A percentile compares a stretch with the other conserved stretches of the same genome.
These are phyloP conservation scores for Ramphastos sulfuratus DNA, from an alignment of 2,113 vertebrate genomes.

Conservation along the genomic window DNA sequence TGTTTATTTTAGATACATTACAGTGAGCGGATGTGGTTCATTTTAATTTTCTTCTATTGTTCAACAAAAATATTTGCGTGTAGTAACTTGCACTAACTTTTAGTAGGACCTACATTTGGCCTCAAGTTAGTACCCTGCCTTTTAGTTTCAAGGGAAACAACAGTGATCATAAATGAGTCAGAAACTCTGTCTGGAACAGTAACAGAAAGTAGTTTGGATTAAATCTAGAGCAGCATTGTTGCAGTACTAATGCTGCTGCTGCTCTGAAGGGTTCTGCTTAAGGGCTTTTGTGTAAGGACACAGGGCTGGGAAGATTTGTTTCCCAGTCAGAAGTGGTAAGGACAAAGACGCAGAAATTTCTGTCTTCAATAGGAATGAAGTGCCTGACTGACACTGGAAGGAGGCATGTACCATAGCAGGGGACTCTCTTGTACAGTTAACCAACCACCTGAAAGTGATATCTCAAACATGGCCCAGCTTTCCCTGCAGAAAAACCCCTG, in stretches of 20 bases:
- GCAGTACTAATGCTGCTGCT: background rate
- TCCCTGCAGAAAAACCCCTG: accelerated
- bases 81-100: background rate
- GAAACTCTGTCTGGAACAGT: background rate
- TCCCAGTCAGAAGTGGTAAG: background rate
- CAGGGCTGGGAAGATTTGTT: background rate
- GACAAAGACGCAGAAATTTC: background rate
- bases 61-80: background rate
- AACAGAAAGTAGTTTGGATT: background rate
- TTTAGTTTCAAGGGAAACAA: background rate
- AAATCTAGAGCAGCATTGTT: background rate
- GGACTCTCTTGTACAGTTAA: background rate
- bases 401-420: background rate
- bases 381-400: background rate
- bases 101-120: background rate
- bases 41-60: background rate
- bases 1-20: background rate
- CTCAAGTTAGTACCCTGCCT: background rate
- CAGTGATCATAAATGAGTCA: background rate
- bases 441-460: background rate
- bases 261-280: background rate
- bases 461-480: background rate
- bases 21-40: background rate
- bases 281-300: background rate
- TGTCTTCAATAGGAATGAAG: background rate